Evolutionary conservation across 1,140 invertebrate genomes (phyloP), one percentile per base, ranked within the genome.

Genomic region (Drosophila lini): DNA sequence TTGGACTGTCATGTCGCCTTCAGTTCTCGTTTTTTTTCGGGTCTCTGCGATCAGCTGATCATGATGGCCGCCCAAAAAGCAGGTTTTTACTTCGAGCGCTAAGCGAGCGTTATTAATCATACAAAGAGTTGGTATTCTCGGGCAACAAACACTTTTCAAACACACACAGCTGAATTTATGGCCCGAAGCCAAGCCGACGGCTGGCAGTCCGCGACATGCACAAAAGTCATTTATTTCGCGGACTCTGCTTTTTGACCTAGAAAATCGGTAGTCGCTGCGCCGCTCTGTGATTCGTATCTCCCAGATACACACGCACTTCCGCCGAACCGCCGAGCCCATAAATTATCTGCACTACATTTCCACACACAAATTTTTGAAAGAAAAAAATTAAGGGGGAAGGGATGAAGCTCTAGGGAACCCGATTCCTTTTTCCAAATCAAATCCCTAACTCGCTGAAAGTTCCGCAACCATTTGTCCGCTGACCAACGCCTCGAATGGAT

Each of bases 261-360:
- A 82, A 82, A 81, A 77, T 60, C 74, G 52, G 57, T 63, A 74
- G 64, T 63, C 67, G 52, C 76, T 25, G 71, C 78, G 7, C 50
- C 32, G 50, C 50, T 53, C 50, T 53, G 52, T 38, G 70, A 81
- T 88, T 45, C 69, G 65, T 86, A 81, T 81, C 81, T 81, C 45
- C 50, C 67, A 88, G 82, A 86, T 88, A 88, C 80, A 78, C 83
- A 86, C 83, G 84, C 83, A 86, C 84, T 86, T 86, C 83, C 83
- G 76, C 60, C 62, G 76, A 22, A 22, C 61, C 55, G 56, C 31
- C 60, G 52, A 80, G 62, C 71, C 63, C 83, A 88, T 86, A 86
- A 86, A 86, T 86, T 83, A 86, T 83, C 76, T 69, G 60, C 70
- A 76, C 61, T 62, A 62, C 69, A 60, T 81, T 85, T 77, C 36